Percentiles rank a stretch among this genome's conserved stretches.
Evolutionary conservation across 2,797 vertebrate species (phyloP).

Genomic region (Fratercula arctica): DNA sequence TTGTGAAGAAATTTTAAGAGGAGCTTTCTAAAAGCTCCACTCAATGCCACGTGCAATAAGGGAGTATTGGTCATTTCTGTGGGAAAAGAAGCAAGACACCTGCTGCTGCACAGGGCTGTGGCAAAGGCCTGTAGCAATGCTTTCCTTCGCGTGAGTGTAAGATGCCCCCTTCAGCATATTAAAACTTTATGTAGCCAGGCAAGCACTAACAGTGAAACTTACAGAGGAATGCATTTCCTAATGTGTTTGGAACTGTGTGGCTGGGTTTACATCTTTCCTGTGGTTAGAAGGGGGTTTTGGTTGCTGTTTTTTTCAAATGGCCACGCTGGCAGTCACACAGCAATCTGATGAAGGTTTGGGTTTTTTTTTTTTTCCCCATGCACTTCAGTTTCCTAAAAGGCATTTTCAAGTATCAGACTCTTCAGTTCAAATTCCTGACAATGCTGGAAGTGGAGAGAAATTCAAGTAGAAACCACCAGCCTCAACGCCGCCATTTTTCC

Average conservation of each 20-base stretch:
- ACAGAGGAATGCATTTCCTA: not conserved
- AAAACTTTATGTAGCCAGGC: not conserved
- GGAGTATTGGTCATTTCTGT: not conserved
- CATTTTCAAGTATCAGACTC: not conserved
- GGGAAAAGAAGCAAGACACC: not conserved
- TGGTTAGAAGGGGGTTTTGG: fast-evolving
- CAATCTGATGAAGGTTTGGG: not conserved
- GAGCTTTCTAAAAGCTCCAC: not conserved
- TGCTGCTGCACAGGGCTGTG: not conserved
- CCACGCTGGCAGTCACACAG: not conserved
- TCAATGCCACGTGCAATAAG: not conserved
- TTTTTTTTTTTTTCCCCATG: not conserved
- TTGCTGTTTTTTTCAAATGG: not conserved
- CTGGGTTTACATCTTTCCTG: not conserved
- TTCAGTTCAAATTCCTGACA: not conserved
- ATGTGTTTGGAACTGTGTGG: not conserved
- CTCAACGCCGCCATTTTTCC: fast-evolving
- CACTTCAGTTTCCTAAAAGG: not conserved
- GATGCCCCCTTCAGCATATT: not conserved
- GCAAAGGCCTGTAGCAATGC: not conserved
- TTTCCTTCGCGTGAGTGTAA: fast-evolving
- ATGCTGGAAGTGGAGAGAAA: not conserved
- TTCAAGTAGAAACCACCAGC: not conserved
- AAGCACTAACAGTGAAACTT: too few species aligned
- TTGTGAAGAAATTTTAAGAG: not conserved